A percentile compares a stretch with the other conserved stretches of the same genome.
Evolutionary conservation across 2,113 vertebrate genomes (phyloP).

Genomic region (Carettochelys insculpta): DNA sequence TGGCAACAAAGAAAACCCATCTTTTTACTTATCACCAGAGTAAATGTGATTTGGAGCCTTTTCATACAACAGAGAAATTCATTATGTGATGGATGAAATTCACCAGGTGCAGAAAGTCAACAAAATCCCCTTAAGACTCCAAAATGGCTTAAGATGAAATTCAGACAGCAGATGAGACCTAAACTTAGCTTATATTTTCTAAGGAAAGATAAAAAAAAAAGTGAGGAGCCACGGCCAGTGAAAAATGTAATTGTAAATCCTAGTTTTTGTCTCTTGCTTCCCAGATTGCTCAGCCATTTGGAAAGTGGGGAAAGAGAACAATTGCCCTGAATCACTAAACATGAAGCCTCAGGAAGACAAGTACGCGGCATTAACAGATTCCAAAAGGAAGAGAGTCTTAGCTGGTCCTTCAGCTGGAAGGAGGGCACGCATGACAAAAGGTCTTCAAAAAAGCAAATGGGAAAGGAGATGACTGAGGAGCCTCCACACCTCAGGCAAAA

Average conservation of each 20-base stretch:
- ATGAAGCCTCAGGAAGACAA: background rate
- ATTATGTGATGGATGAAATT: rapidly evolving
- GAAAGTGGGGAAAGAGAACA: background rate
- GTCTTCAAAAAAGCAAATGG: background rate
- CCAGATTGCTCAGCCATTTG: constrained; percentile 10
- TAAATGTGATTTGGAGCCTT: background rate
- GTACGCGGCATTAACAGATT: background rate
- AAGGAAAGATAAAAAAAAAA: background rate
- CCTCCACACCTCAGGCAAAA: background rate
- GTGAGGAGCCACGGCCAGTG: rapidly evolving
- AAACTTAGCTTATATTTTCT: background rate
- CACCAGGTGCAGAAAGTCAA: background rate
- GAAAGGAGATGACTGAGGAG: background rate
- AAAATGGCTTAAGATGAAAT: background rate
- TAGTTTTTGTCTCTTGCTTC: background rate
- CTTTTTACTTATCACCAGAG: background rate
- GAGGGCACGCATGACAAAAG: rapidly evolving
- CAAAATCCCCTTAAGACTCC: background rate
- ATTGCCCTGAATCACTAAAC: background rate
- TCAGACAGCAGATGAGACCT: background rate
- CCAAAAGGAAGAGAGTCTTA: background rate
- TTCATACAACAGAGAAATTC: background rate
- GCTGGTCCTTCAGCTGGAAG: background rate
- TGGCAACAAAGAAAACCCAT: background rate
- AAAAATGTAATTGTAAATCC: background rate